Evolutionary conservation across 2,113 vertebrate genomes (phyloP).

Genomic region (Ploceus nigricollis): DNA sequence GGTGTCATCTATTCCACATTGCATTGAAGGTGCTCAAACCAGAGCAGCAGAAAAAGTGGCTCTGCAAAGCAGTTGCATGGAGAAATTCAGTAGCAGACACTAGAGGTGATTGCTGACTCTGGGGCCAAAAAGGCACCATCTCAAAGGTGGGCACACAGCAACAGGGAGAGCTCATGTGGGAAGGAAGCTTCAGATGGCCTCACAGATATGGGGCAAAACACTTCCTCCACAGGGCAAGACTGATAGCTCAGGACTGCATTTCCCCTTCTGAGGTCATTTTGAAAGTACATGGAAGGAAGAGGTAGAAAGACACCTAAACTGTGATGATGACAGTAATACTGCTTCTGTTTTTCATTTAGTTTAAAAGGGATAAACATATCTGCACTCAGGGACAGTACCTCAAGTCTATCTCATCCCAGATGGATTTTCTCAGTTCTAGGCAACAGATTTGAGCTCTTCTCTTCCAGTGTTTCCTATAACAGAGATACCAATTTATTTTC

Average conservation of each 20-base stretch:
- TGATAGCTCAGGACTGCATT: not conserved
- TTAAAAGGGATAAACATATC: not conserved
- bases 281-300: not conserved
- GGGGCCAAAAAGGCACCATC: not conserved
- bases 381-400: not conserved
- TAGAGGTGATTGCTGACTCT: not conserved
- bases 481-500: not conserved
- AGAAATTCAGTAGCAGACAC: not conserved
- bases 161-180: accelerated
- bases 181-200: not conserved
- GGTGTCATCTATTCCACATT: not conserved
- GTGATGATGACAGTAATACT: not conserved
- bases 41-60: not conserved
- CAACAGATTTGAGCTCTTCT: not conserved
- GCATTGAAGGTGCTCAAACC: not conserved
- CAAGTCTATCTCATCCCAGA: not conserved
- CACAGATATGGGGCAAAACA: not conserved
- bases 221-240: not conserved
- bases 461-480: not conserved
- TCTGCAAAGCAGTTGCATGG: not conserved
- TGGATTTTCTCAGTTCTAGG: not conserved
- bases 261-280: not conserved
- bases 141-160: not conserved
- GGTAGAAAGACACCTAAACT: not conserved
- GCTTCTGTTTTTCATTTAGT: not conserved